Conservation (phyloP, 2,113 vertebrate species). For the Pan paniscus region DNA sequence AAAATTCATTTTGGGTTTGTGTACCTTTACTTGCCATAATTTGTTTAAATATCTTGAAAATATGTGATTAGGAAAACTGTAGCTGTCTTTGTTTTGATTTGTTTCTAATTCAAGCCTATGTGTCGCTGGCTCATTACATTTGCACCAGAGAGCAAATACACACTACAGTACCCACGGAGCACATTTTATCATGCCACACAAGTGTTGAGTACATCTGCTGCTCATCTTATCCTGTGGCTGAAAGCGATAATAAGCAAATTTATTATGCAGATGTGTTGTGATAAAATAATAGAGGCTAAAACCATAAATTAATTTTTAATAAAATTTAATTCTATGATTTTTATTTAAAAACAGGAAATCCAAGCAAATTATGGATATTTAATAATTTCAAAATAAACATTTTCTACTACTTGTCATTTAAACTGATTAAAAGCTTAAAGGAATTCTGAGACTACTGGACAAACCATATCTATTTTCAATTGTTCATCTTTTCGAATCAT, state of each 20-base stretch:
- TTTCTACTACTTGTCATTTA: slow-evolving; percentile 19
- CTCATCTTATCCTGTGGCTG: not conserved
- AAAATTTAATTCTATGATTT: not conserved
- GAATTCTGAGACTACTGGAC: not conserved
- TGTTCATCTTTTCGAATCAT: not conserved
- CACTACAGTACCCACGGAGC: not conserved
- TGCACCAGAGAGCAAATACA: not conserved
- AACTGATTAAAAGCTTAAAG: not conserved
- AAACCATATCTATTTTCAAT: slow-evolving; percentile 13
- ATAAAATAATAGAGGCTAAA: not conserved
- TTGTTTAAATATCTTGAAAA: slow-evolving; percentile 19
- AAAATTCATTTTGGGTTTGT: not conserved
- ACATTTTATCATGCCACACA: not conserved
- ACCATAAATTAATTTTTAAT: not conserved
- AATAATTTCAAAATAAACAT: slow-evolving; percentile 30
- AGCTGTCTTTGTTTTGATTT: slow-evolving; percentile 5
- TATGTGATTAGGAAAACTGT: not conserved
- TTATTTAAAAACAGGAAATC: not conserved
- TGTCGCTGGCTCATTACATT: not conserved
- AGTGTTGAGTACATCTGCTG: not conserved
- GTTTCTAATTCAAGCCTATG: not conserved
- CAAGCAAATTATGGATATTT: not conserved
- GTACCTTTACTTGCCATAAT: not conserved
- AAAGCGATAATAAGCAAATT: not conserved
- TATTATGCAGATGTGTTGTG: not conserved